A percentile compares a stretch with the other conserved stretches of the same genome.
Evolutionary conservation across 1,140 invertebrate species (phyloP).

Genomic region (Pseudachorutes palmiensis): DNA sequence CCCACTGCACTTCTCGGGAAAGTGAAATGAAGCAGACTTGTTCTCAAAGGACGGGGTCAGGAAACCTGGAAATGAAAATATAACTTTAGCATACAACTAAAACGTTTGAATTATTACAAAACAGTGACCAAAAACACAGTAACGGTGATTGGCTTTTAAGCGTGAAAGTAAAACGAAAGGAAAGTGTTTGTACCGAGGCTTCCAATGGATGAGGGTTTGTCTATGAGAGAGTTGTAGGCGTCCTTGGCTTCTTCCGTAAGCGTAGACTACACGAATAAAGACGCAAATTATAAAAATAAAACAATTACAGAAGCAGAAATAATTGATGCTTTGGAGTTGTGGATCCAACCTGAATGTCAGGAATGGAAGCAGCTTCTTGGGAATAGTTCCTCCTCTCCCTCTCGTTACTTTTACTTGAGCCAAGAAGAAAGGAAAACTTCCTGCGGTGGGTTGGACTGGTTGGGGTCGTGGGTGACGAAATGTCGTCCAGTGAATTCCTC

Average conservation of each 20-base stretch:
- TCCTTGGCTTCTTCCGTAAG: conserved; percentile 62
- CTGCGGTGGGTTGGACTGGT: conserved; percentile 66
- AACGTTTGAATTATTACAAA: too few relatives aligned
- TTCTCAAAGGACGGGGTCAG: conserved; percentile 36
- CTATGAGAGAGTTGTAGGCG: conserved; percentile 84
- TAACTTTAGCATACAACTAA: neutral
- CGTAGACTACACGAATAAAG: conserved; percentile 41
- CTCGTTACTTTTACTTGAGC: conserved; percentile 44
- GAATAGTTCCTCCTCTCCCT: conserved; percentile 73
- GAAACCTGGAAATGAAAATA: conserved; percentile 26
- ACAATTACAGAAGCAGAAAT: conserved; percentile 25
- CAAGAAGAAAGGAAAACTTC: conserved; percentile 82
- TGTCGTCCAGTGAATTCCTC: conserved; percentile 45
- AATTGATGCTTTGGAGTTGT: neutral
- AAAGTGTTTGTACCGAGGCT: conserved; percentile 33
- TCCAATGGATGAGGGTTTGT: conserved; percentile 49
- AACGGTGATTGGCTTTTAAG: too few relatives aligned
- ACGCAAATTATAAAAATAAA: conserved; percentile 34
- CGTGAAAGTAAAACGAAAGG: conserved; percentile 24
- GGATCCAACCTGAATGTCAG: conserved; percentile 67
- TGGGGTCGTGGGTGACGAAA: conserved; percentile 54
- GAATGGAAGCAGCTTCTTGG: conserved; percentile 79
- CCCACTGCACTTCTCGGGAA: conserved; percentile 33
- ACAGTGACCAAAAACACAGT: conserved; percentile 3
- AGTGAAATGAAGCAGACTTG: conserved; percentile 36